Base-by-base conservation (phyloP, 2,797 vertebrate species). In the Chaunax sp. region DNA sequence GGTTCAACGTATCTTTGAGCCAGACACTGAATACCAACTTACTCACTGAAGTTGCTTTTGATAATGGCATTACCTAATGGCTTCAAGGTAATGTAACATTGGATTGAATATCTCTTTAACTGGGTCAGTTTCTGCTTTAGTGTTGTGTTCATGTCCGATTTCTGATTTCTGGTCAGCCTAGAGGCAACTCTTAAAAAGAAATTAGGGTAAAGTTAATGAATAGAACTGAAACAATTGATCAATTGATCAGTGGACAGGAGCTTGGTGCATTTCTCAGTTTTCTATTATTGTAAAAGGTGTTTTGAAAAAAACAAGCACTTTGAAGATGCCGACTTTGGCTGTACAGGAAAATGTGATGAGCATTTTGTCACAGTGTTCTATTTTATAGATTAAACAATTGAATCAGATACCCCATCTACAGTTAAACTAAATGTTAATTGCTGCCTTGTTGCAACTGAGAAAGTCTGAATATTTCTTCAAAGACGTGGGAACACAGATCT, bases 21-120 rank as follows among this genome's bases (percentile, higher is more conserved):
- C 50, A 11, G 46, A 81, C 44, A 0, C 55, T 6, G 59, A 56
- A 23, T 64, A 51, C 46, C 0, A 20, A 35, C 56, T 55, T 45
- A 19, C 65, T 66, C 49, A 65, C 55, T 47, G 57, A 74, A 77
- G 68, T 75, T 75, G 44, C 66, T 77, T 52, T 69, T 51, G 40
- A 19, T 53, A 65, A 69, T 55, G 15, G 64, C 78, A 55, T 80
- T 73, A 69, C 75, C 75, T 77, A 73, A 78, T 74, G 75, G 78
- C 46, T 40, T 64, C 20, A 49, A 28, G 6, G 54, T 50, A 37
- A 55, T 68, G 58, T 69, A 74, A 72, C 57, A 43, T 59, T 3
- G 67, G 61, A 82, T 45, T 74, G 72, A 77, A 28, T 59, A 1
- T 44, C 61, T 50, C 35, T 54, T 81, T 66, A 87, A 85, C 69